Evolutionary conservation across 2,797 vertebrate genomes (phyloP).

Genomic region (Cyclura pinguis): DNA sequence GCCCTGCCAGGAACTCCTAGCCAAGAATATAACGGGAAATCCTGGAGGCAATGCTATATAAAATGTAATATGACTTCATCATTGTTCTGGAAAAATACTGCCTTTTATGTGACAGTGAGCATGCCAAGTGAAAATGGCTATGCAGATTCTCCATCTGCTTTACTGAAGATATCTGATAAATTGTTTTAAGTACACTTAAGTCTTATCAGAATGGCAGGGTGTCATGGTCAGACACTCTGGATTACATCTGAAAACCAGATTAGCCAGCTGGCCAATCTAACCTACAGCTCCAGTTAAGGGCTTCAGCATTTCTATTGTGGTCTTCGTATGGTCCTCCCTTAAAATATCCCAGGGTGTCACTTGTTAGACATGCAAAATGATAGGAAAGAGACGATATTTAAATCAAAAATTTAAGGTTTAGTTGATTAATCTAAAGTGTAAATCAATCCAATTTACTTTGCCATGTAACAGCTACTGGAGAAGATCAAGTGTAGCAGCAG

Average conservation of each 20-base stretch:
- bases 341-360: neutral
- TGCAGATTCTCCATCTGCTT: conserved; percentile 21
- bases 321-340: neutral
- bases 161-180: conserved; percentile 12
- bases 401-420: neutral
- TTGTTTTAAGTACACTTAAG: conserved; percentile 11
- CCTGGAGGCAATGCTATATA: conserved; percentile 24
- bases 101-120: conserved; percentile 9
- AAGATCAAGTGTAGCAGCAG: neutral
- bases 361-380: neutral
- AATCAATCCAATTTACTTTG: neutral
- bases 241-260: neutral
- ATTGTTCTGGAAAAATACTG: conserved; percentile 32
- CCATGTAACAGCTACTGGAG: neutral
- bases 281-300: neutral
- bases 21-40: conserved; percentile 29
- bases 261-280: conserved; percentile 8
- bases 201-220: neutral
- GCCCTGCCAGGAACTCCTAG: conserved; percentile 7
- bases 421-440: neutral
- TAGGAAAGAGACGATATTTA: neutral
- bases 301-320: neutral
- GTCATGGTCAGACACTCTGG: neutral
- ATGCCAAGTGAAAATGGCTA: conserved; percentile 21
- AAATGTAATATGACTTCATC: conserved; percentile 40